These are phyloP conservation scores for Clanis bilineata DNA, from an alignment of 2,888 invertebrate species.

Conservation along the genomic window DNA sequence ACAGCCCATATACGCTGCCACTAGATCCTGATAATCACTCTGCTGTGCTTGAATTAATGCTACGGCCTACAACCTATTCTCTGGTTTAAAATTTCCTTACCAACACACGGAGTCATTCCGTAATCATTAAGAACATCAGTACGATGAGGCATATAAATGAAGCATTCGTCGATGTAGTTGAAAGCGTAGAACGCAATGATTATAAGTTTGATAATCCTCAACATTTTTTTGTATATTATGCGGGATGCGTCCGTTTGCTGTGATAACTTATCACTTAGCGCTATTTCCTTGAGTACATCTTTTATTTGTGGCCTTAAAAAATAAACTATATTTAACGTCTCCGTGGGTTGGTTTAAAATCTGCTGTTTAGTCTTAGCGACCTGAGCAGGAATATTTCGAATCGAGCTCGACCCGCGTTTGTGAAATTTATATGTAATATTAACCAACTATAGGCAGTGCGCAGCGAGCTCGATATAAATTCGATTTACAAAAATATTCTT, in stretches of 20 bases:
- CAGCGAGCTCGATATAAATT: too few species aligned
- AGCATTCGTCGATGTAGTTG: constrained; percentile 39
- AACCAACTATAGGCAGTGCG: too few species aligned
- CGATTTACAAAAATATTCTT: too few species aligned
- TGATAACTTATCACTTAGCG: constrained; percentile 42
- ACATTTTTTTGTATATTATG: constrained; percentile 41
- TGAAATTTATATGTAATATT: too few species aligned
- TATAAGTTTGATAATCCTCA: constrained; percentile 50
- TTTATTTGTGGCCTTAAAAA: constrained; percentile 47
- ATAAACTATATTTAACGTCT: too few species aligned
- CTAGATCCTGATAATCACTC: too few species aligned
- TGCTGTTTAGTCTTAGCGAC: too few species aligned
- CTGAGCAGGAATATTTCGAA: too few species aligned
- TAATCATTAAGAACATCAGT: constrained; percentile 44
- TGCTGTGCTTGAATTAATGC: too few species aligned
- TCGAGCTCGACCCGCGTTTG: too few species aligned
- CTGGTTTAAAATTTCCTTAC: constrained; percentile 39
- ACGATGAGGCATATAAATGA: constrained; percentile 56
- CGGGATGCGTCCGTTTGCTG: constrained; percentile 31
- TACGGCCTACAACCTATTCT: neutral
- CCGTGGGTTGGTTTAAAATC: too few species aligned
- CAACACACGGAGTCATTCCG: constrained; percentile 61
- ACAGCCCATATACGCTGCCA: too few species aligned
- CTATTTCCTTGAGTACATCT: constrained; percentile 38
- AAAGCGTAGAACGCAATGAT: constrained; percentile 49